Evolutionary conservation across 2,797 vertebrate species (phyloP), one percentile per base, ranked within the genome.

Genomic region (Choloepus didactylus): DNA sequence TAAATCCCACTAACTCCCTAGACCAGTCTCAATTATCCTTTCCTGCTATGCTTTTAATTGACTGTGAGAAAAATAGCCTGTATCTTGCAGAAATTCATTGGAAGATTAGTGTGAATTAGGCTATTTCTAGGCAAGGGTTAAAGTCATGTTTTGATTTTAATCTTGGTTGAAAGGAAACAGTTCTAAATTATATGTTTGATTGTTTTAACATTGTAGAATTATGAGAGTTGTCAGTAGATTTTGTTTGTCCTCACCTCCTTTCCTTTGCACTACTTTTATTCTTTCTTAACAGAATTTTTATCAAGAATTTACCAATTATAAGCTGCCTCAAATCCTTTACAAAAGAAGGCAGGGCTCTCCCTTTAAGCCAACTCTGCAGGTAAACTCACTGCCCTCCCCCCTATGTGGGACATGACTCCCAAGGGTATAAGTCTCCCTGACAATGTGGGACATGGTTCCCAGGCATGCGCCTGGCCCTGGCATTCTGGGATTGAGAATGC

Each of bases 81-180:
- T 7, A 79, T 75, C 6, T 95, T 80, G 49, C 54, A 93, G 64
- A 92, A 88, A 88, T 90, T 46, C 27, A 6, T 60, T 86, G 35
- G 70, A 79, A 93, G 77, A 77, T 14, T 6, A 66, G n/a, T 11
- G 85, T 79, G 41, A 93, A 93, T n/a, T 56, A 31, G 64, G 77
- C 44, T 92, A 94, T 90, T 82, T 85, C 14, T 89, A 89, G 62
- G 27, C 27, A 80, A 59, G n/a, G 73, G 15, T 87, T 92, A 96
- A 83, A 19, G 85, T 25, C 29, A 41, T 56, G 19, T 80, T 95
- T 95, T 91, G 38, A 95, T 86, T 95, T 95, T 96, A 67, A 95
- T 76, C 80, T 93, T 94, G 67, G 64, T 91, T 97, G 35, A 93
- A 77, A 94, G 75, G 96, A 95, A 89, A 91, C 41, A 60, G 41